A percentile compares a stretch with the other conserved stretches of the same genome.
Conservation (phyloP, 2,797 vertebrate species). For the Cyprinella venusta region DNA sequence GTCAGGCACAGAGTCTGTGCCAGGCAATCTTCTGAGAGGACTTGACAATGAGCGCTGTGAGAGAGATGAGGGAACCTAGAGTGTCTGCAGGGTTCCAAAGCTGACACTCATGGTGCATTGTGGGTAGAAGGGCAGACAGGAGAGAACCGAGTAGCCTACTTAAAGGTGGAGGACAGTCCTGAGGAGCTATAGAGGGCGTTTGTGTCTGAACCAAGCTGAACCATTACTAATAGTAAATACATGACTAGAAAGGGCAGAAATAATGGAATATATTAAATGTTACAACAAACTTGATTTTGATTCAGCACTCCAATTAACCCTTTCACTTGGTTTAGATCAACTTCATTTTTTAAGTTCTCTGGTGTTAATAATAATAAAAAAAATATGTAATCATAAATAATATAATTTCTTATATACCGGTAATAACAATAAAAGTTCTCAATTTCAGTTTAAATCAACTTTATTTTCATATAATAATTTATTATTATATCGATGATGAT, state of each 20-base stretch:
- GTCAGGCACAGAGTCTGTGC: conserved; percentile 65
- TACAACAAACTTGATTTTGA: too few relatives aligned
- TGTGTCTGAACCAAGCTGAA: not conserved
- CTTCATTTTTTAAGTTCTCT: not conserved
- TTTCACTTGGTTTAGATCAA: not conserved
- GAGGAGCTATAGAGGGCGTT: not conserved
- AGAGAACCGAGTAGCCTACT: not conserved
- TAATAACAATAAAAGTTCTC: too few relatives aligned
- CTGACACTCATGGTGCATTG: conserved; percentile 22
- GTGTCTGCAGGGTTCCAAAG: conserved; percentile 58
- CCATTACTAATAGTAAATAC: not conserved
- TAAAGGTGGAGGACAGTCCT: not conserved
- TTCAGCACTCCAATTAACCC: not conserved
- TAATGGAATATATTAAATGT: not conserved
- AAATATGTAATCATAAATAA: not conserved
- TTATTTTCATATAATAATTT: not conserved
- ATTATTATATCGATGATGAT: not conserved
- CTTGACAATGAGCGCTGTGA: conserved; percentile 67
- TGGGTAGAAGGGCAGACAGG: conserved; percentile 21
- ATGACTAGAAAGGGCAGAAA: not conserved
- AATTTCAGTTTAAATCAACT: not conserved
- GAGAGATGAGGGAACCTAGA: conserved; percentile 19
- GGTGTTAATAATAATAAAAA: not conserved
- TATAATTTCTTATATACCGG: not conserved
- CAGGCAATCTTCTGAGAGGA: conserved; percentile 61